Conservation (phyloP, 2,888 invertebrate genomes). For the Drosophila mimetica region DNA sequence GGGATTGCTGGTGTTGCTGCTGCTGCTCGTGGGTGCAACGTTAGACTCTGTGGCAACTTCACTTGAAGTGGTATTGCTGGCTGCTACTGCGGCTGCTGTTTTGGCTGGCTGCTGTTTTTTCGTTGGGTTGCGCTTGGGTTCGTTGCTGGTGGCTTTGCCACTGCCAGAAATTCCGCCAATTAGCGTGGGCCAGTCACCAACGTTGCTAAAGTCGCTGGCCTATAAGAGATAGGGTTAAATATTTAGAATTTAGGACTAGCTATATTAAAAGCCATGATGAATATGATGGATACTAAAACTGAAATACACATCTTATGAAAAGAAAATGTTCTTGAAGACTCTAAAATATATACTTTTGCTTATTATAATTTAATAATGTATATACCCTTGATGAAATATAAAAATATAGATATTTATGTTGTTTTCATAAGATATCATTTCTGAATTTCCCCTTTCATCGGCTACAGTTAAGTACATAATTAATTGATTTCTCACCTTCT, state of each 20-base stretch:
- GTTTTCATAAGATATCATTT: background rate
- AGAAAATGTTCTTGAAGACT: no score
- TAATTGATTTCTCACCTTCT: slow-evolving; percentile 85
- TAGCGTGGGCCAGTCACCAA: slow-evolving; percentile 96
- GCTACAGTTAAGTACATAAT: background rate
- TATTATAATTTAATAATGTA: no score
- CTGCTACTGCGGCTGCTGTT: slow-evolving; percentile 37
- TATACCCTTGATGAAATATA: no score
- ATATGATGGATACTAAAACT: background rate
- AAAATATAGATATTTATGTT: background rate
- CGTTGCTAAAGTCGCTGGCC: slow-evolving; percentile 95
- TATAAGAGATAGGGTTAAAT: slow-evolving; percentile 80
- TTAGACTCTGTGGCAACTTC: slow-evolving; percentile 52
- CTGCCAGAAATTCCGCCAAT: slow-evolving; percentile 85
- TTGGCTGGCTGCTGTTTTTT: slow-evolving; percentile 72
- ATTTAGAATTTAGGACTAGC: background rate
- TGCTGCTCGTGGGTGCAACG: slow-evolving; percentile 31
- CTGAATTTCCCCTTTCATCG: background rate
- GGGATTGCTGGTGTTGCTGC: slow-evolving; percentile 41
- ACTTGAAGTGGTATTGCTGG: slow-evolving; percentile 43
- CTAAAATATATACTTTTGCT: no score
- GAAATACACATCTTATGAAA: background rate
- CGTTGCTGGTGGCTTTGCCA: slow-evolving; percentile 85
- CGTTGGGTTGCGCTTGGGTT: slow-evolving; percentile 80
- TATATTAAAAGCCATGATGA: background rate